Conservation (phyloP, 2,797 vertebrate genomes). For the Nannoperca australis region DNA sequence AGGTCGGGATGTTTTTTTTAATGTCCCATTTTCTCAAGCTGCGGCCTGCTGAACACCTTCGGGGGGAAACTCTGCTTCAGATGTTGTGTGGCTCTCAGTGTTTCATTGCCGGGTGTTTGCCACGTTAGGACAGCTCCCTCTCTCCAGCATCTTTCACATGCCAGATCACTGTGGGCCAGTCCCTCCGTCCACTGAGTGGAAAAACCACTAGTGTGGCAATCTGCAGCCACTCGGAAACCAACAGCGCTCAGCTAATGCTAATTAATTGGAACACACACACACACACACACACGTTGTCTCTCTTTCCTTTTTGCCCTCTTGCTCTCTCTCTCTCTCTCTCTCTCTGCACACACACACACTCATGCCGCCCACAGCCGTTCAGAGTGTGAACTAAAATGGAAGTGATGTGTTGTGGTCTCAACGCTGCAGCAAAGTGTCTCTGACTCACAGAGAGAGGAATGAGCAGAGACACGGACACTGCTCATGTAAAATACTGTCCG, state of each 20-base stretch:
- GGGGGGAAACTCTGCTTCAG: conserved; percentile 41
- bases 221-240: conserved; percentile 52
- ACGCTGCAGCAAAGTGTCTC: conserved; percentile 45
- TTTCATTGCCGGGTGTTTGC: conserved; percentile 40
- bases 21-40: conserved; percentile 46
- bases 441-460: conserved; percentile 64
- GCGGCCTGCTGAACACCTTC: conserved; percentile 31
- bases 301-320: conserved; percentile 28
- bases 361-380: conserved; percentile 53
- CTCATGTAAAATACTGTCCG: conserved; percentile 39
- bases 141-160: conserved; percentile 45
- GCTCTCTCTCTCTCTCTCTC: conserved; percentile 10
- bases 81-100: conserved; percentile 37
- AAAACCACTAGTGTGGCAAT: conserved; percentile 52
- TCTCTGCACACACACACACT: conserved; percentile 22
- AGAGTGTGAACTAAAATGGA: conserved; percentile 70
- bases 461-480: conserved; percentile 50
- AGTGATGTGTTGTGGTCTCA: conserved; percentile 68
- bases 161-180: conserved; percentile 44
- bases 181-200: conserved; percentile 44
- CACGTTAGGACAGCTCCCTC: conserved; percentile 42
- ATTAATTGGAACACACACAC: conserved; percentile 55
- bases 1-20: conserved; percentile 35
- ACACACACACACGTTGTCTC: conserved; percentile 7
- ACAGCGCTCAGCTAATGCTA: conserved; percentile 39